phyloP scores from a whole-genome alignment of 2,888 invertebrate genomes.

The Eristalis intricaria region DNA sequence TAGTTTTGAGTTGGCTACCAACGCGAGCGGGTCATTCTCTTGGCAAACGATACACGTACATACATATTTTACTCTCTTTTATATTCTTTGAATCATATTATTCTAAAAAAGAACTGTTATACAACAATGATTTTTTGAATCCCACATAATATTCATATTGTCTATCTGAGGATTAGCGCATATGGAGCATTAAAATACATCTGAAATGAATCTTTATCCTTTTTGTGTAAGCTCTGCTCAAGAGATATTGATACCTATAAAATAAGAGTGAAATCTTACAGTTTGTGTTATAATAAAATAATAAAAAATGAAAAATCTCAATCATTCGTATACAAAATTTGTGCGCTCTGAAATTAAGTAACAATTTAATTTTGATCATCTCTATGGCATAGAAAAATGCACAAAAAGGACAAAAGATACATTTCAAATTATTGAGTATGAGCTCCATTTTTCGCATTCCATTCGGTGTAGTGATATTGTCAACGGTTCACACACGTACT shows the following conservation, averaged over 20 bases:
- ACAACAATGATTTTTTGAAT: constrained; percentile 55
- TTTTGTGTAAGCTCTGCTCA: constrained; percentile 39
- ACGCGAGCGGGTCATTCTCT: constrained; percentile 82
- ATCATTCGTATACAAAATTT: background rate
- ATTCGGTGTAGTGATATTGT: constrained; percentile 32
- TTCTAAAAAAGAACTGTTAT: constrained; percentile 56
- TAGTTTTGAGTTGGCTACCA: constrained; percentile 83
- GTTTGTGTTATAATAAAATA: background rate
- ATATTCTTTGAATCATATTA: constrained; percentile 26
- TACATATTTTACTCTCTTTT: constrained; percentile 44
- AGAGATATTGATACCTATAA: background rate
- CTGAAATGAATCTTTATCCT: constrained; percentile 51
- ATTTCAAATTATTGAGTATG: constrained; percentile 37
- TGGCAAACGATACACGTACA: constrained; percentile 81
- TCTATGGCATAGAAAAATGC: background rate
- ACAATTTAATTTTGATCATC: background rate
- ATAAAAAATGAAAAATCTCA: background rate
- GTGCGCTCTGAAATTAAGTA: background rate
- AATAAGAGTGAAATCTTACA: constrained; percentile 6
- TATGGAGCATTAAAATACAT: constrained; percentile 50
- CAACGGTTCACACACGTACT: constrained; percentile 48
- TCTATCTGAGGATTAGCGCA: constrained; percentile 38
- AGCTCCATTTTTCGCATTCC: constrained; percentile 31
- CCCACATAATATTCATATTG: constrained; percentile 35
- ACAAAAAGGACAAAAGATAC: constrained; percentile 58